A percentile compares a stretch with the other conserved stretches of the same genome.
Conservation (phyloP, 2,888 invertebrate species). For the Perdita meconis region DNA sequence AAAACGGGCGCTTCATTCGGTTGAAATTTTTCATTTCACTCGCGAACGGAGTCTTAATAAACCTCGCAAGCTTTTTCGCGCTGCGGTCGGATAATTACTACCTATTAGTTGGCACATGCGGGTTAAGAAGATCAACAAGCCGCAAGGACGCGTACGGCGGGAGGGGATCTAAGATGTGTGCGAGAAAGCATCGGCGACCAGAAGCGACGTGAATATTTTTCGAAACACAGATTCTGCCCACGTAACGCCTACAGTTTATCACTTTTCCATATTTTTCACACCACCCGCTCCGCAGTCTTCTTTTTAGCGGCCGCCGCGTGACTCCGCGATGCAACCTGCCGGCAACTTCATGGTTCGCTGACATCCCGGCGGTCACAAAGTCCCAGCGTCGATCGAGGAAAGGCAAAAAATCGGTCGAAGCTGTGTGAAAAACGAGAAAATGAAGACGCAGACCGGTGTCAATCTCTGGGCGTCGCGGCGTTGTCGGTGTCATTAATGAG, state of each 20-base stretch:
- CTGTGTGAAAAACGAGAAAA: not conserved
- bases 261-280: not conserved
- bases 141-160: slow-evolving; percentile 69
- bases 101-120: slow-evolving; percentile 73
- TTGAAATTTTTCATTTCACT: slow-evolving; percentile 62
- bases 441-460: slow-evolving; percentile 19
- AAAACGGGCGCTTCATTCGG: slow-evolving; percentile 51
- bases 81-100: slow-evolving; percentile 56
- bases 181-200: not conserved
- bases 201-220: slow-evolving; percentile 17
- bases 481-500: slow-evolving; percentile 54
- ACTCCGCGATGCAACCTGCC: slow-evolving; percentile 37
- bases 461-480: slow-evolving; percentile 3
- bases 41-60: slow-evolving; percentile 68
- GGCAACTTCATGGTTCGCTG: slow-evolving; percentile 44
- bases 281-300: slow-evolving; percentile 4
- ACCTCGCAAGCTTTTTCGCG: slow-evolving; percentile 68
- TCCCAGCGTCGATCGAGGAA: slow-evolving; percentile 19
- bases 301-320: slow-evolving; percentile 20
- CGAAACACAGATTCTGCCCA: not conserved
- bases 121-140: slow-evolving; percentile 68
- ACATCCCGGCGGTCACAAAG: slow-evolving; percentile 14
- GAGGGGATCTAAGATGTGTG: slow-evolving; percentile 15
- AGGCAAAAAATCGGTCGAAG: slow-evolving; percentile 17
- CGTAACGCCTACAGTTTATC: not conserved